Conservation (phyloP, 2,113 vertebrate genomes). For the Pipa parva region DNA sequence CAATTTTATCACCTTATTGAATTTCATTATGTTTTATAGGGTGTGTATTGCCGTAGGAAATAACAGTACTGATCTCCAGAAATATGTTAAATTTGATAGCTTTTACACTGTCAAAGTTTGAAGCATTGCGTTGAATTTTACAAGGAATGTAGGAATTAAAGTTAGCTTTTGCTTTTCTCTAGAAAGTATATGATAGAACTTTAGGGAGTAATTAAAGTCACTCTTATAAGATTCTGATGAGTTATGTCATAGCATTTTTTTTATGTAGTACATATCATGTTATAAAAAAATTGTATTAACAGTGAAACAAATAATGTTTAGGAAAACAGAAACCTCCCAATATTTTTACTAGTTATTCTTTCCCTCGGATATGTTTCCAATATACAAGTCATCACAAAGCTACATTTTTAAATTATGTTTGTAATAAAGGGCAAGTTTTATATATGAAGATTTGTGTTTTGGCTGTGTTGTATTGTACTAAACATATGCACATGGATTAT, state of each 20-base stretch:
- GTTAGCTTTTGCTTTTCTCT: background rate
- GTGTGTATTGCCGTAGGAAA: background rate
- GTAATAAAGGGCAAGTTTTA: no score
- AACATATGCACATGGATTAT: no score
- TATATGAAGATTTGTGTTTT: no score
- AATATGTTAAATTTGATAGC: background rate
- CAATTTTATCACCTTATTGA: background rate
- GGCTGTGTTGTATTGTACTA: no score
- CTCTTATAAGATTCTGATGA: background rate
- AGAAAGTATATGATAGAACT: conserved; percentile 4
- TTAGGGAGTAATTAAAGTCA: conserved; percentile 2
- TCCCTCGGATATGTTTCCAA: no score
- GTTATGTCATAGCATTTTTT: background rate
- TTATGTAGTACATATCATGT: no score
- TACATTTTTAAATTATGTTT: no score
- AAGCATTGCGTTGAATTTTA: background rate
- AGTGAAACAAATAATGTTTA: no score
- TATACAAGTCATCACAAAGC: no score
- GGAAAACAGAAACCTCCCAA: no score
- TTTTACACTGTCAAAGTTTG: background rate
- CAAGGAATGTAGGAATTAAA: background rate
- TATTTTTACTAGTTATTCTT: no score
- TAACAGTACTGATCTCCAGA: background rate
- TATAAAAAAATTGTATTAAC: no score
- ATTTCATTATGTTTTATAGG: conserved; percentile 5